phyloP scores from a whole-genome alignment of 2,113 vertebrate species.

The Hydrochoerus hydrochaeris region DNA sequence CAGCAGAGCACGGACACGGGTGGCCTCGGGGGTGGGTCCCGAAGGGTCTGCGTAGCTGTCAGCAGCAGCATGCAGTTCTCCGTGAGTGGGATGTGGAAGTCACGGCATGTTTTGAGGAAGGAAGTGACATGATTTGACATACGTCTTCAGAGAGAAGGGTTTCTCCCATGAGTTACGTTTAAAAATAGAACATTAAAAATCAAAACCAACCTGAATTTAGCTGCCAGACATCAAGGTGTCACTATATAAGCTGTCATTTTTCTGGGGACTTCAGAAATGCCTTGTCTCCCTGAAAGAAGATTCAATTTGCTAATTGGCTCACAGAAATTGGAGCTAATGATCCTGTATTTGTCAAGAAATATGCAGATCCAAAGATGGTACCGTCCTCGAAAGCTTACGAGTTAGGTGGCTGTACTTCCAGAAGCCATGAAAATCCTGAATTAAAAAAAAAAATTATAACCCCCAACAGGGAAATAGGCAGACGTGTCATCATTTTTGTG shows the following conservation, averaged over 20 bases:
- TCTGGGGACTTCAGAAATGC: background rate
- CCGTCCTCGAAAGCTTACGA: background rate
- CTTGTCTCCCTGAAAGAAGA: background rate
- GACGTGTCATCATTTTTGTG: background rate
- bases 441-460: background rate
- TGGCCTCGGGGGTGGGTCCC: fast-evolving
- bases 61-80: background rate
- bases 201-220: conserved; percentile 2
- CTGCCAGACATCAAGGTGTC: background rate
- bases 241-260: conserved; percentile 24
- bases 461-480: background rate
- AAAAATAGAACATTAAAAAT: conserved; percentile 48
- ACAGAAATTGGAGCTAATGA: background rate
- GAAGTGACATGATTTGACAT: conserved; percentile 49
- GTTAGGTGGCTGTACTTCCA: background rate
- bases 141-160: background rate
- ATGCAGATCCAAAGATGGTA: background rate
- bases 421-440: background rate
- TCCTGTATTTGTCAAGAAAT: background rate
- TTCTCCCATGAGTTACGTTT: conserved; percentile 41
- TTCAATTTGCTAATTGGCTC: background rate
- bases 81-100: background rate
- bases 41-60: background rate
- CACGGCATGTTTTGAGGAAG: background rate
- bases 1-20: fast-evolving